Percentiles rank a stretch among this genome's conserved stretches.
These are phyloP conservation scores for Microcebus jonahi DNA, from an alignment of 2,113 vertebrate species.

Conservation along the genomic window DNA sequence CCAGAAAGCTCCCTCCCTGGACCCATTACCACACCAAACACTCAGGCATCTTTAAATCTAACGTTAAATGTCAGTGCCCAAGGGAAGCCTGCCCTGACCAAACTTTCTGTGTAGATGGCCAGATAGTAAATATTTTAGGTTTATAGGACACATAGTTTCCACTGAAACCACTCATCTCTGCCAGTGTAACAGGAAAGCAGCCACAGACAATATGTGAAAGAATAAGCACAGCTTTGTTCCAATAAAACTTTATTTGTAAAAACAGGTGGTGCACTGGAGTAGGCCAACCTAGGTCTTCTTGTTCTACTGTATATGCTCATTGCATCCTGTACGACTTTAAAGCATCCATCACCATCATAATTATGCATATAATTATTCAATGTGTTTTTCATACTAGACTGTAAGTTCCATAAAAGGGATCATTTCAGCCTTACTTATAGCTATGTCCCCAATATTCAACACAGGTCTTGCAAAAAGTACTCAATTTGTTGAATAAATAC, in stretches of 20 bases:
- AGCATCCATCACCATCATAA: neutral
- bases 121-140: neutral
- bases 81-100: neutral
- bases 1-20: neutral
- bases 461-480: neutral
- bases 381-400: neutral
- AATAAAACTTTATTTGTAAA: neutral
- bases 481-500: neutral
- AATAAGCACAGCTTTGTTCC: neutral
- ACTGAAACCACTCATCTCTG: neutral
- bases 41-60: neutral
- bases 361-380: neutral
- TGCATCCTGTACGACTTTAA: neutral
- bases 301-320: neutral
- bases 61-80: neutral
- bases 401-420: neutral
- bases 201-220: neutral
- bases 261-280: neutral
- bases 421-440: neutral
- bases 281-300: neutral
- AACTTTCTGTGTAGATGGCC: neutral
- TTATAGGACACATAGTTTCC: neutral
- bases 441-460: neutral
- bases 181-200: neutral
- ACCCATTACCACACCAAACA: neutral